Evolutionary conservation across 2,888 invertebrate species (phyloP), one percentile per base, ranked within the genome.

Genomic region (Geophilus truncorum): DNA sequence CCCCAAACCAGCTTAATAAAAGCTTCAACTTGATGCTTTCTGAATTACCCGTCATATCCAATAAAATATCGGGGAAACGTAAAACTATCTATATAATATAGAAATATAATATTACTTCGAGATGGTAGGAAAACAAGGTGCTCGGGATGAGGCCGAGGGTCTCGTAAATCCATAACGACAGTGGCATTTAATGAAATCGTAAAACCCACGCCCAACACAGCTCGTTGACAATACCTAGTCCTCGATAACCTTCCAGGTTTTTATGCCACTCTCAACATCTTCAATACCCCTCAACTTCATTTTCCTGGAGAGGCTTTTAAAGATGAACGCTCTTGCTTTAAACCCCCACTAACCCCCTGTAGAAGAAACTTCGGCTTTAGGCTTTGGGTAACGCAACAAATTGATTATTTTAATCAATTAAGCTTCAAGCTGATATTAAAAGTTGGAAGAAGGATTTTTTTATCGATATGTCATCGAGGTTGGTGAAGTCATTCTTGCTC

Each of bases 171-270:
- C 25, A 70, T 70, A 70, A 70, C 70, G 70, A 70, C 70, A 70
- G 28, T 70, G 70, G 28, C 70, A 70, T 70, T 70, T 70, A 70
- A 70, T 70, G 70, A 70, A 70, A 70, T 70, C 70, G 70, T 70
- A 70, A 70, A 70, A 70, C 12, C 70, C n/a, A 7, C 12, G 28
- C 25, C 70, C 6, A 15, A 70, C 70, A 70, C 15, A 25, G 25
- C 28, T 70, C 25, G 23, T 70, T 70, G 70, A 70, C 70, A 70
- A 70, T 70, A 70, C 70, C 23, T 28, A 10, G 70, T 28, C 70
- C 18, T 25, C 70, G 70, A 70, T 70, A 70, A 70, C 70, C 70
- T 70, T 10, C 25, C 70, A 70, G 28, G 25, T 70, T 70, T 32
- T 70, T 70, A 70, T 70, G 70, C 70, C 28, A 28, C 28, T 28